Evolutionary conservation across 2,888 invertebrate species (phyloP), one percentile per base, ranked within the genome.

Genomic region (Erebia epiphron): DNA sequence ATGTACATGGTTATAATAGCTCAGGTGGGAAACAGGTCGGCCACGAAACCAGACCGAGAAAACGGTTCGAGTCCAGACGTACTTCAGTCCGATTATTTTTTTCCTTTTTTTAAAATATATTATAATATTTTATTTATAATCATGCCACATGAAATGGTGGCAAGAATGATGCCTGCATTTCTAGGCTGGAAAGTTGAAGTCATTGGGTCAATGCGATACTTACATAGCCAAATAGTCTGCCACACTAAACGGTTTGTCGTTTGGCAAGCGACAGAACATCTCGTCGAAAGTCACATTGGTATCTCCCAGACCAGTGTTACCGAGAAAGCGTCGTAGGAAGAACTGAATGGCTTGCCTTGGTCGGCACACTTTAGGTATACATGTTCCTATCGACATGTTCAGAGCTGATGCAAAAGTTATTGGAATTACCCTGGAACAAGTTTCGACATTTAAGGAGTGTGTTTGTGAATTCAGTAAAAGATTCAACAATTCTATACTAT

Each of bases 221-320:
- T 76, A 91, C 91, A 85, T 73, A 14, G 88, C 87, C 9, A 87
- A 78, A 68, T 87, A 89, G 71, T 92, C 92, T 5, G 82, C 92
- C 1, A 84, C 69, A 1, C 85, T 87, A 82, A 85, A 88, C 0
- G 83, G 86, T 67, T 90, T 91, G 58, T 92, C 74, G 46, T 74
- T 72, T 13, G 74, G 70, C 18, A 74, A 21, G 13, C 74, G 69
- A 26, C 72, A 74, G 14, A 67, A 70, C 1, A 63, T 35, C 10
- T 68, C 74, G 2, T 68, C 54, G 9, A 16, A 52, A 3, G 68
- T 63, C 0, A 72, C n/a, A 10, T 63, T 52, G 21, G 1, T 11
- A 41, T 52, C 18, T 10, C 60, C 66, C 5, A 54, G n/a, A 14
- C 16, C 18, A 16, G 61, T 35, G 52, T 18, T 58, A 21, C 46